Percentiles rank a stretch among this genome's conserved stretches.
phyloP scores from a whole-genome alignment of 2,888 invertebrate genomes.

The Lymantria monacha region DNA sequence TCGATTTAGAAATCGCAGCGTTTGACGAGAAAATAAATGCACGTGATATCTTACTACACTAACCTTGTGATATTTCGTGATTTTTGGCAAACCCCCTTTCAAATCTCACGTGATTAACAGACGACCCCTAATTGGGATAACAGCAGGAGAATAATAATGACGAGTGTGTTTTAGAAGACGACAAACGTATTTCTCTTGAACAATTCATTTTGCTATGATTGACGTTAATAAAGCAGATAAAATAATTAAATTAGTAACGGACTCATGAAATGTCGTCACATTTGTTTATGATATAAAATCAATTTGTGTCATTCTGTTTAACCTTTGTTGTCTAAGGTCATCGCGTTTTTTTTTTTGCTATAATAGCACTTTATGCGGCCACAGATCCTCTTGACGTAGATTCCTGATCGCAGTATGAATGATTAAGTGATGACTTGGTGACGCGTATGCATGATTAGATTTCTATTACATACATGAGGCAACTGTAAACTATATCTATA shows the following conservation, averaged over 20 bases:
- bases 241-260: slow-evolving; percentile 58
- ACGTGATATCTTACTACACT: too few relatives aligned
- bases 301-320: slow-evolving; percentile 68
- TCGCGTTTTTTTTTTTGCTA: slow-evolving; percentile 20
- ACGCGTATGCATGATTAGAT: too few relatives aligned
- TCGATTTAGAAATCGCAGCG: too few relatives aligned
- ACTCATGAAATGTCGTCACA: slow-evolving; percentile 62
- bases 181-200: slow-evolving; percentile 9
- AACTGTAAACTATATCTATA: too few relatives aligned
- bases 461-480: too few relatives aligned
- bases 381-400: slow-evolving; percentile 11
- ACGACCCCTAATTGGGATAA: too few relatives aligned
- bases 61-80: too few relatives aligned
- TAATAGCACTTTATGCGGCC: slow-evolving; percentile 15
- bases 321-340: slow-evolving; percentile 34
- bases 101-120: too few relatives aligned
- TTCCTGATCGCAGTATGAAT: background rate
- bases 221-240: slow-evolving; percentile 67
- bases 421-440: too few relatives aligned
- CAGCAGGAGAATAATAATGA: too few relatives aligned
- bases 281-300: slow-evolving; percentile 66
- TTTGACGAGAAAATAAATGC: too few relatives aligned
- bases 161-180: background rate
- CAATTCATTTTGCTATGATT: slow-evolving; percentile 46
- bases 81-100: too few relatives aligned